These are phyloP conservation scores for Lerista edwardsae DNA, from an alignment of 2,797 vertebrate genomes.

Conservation along the genomic window DNA sequence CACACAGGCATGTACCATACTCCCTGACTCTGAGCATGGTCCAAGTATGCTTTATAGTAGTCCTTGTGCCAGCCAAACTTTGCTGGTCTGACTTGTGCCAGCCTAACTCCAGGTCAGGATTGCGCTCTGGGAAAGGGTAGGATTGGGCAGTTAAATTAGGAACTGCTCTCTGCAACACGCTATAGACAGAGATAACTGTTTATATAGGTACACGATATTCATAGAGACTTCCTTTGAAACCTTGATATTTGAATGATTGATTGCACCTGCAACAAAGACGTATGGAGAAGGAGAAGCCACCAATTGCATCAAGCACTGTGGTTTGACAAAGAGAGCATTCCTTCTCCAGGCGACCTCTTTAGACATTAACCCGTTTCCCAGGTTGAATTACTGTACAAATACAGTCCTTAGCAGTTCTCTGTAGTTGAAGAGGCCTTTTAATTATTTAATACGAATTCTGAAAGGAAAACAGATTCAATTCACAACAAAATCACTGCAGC, in stretches of 20 bases:
- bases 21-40: too few species aligned
- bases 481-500: neutral
- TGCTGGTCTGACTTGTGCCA: too few species aligned
- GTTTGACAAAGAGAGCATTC: neutral
- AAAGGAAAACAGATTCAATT: constrained; percentile 27
- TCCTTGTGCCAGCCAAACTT: too few species aligned
- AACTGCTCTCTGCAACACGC: neutral
- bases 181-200: too few species aligned
- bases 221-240: neutral
- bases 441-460: neutral
- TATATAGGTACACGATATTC: neutral
- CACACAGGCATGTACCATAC: too few species aligned
- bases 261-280: neutral
- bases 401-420: neutral
- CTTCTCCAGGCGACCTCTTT: neutral
- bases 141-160: too few species aligned
- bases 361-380: neutral
- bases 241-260: neutral
- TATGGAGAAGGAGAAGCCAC: neutral
- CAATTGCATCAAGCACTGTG: neutral
- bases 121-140: too few species aligned
- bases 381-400: constrained; percentile 24
- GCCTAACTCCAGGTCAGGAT: too few species aligned
- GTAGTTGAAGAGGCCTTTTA: neutral
- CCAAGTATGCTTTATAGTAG: too few species aligned